phyloP scores from a whole-genome alignment of 2,888 invertebrate genomes.

The Chymomyza procnemis region DNA sequence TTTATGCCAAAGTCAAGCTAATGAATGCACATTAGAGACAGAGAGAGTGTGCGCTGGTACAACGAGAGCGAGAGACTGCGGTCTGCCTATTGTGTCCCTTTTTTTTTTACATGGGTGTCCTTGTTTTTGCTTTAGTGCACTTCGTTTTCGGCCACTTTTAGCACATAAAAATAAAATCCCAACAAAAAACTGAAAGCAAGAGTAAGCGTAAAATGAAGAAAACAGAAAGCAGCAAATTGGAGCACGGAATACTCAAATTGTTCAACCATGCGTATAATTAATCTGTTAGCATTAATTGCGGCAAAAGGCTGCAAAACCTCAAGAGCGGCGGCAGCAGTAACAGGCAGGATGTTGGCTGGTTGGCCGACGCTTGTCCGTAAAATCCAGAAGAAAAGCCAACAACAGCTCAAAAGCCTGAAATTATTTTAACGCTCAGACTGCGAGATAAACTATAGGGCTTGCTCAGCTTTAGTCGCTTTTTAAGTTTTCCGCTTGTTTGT shows the following conservation, averaged over 20 bases:
- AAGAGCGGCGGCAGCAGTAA: constrained; percentile 29
- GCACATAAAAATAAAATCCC: constrained; percentile 47
- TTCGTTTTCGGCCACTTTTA: constrained; percentile 16
- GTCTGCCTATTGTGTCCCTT: background rate
- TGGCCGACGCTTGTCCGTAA: no score
- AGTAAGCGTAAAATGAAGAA: background rate
- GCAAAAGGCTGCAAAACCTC: constrained; percentile 62
- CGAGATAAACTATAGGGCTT: constrained; percentile 54
- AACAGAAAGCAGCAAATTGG: constrained; percentile 13
- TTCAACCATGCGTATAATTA: constrained; percentile 71
- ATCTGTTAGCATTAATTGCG: constrained; percentile 71
- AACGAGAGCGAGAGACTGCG: background rate
- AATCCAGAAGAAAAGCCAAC: constrained; percentile 2
- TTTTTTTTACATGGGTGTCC: background rate
- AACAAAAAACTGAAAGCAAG: constrained; percentile 26
- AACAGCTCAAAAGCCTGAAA: constrained; percentile 36
- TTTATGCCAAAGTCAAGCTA: background rate
- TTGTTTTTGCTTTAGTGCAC: background rate
- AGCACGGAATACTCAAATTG: constrained; percentile 35
- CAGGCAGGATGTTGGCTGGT: background rate
- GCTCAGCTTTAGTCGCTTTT: background rate
- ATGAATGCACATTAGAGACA: background rate
- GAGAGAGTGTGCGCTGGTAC: background rate
- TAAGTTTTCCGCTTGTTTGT: background rate
- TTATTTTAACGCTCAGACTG: constrained; percentile 59